Base-by-base conservation (phyloP, 2,888 invertebrate genomes). In the Pristionchus entomophagus region DNA sequence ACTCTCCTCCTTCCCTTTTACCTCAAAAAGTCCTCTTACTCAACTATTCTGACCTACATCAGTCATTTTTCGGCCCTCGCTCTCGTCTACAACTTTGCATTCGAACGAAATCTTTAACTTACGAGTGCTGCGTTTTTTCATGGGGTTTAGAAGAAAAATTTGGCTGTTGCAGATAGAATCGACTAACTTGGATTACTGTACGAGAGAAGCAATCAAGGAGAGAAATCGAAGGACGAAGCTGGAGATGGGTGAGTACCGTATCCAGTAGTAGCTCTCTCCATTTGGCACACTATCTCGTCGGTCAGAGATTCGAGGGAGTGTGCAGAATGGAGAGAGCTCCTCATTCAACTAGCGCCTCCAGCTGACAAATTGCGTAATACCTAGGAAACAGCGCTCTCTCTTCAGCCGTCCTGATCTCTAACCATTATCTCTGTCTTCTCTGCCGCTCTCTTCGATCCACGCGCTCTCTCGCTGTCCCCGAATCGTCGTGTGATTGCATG, bases 381-480 rank as follows among this genome's bases (percentile, higher is more conserved):
- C 49, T 80, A 19, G 6, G 29, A n/a, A 49, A 51, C 26, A n/a
- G 49, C 78, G 26, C 53, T 80, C 80, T 49, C 49, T 49, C 53
- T n/a, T n/a, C n/a, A 14, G 26, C 29, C n/a, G 6, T 12, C 49
- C 6, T 69, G 69, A n/a, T 69, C 69, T 69, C 69, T 69, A 38
- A 12, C n/a, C 65, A 0, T 35, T n/a, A n/a, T 69, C 19, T 69
- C 38, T 38, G 14, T 4, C 35, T n/a, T 69, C 69, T 69, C 38
- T 69, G 19, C 38, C 69, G n/a, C 38, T 69, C 69, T 69, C 69
- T 10, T 38, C 38, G 19, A 38, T 69, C 69, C 38, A 4, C n/a
- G 6, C n/a, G n/a, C 69, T 51, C 38, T 53, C 38, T 80, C 53
- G n/a, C 80, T 80, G 51, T 51, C 51, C 80, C 49, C 80, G 53